These are phyloP conservation scores for Mesembrinibis cayennensis DNA, from an alignment of 2,113 vertebrate genomes.

Conservation along the genomic window DNA sequence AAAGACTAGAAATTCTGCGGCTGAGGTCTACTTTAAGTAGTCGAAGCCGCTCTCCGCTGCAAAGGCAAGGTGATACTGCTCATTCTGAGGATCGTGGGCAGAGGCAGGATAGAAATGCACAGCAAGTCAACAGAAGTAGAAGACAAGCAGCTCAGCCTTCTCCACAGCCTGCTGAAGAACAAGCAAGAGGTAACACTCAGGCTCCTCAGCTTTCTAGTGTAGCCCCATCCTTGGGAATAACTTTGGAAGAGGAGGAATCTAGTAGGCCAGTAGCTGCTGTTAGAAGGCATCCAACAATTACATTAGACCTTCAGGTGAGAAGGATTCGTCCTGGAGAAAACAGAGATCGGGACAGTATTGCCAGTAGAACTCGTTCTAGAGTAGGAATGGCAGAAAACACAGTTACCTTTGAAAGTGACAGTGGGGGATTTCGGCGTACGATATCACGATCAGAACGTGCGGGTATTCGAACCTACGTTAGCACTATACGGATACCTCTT, in stretches of 20 bases:
- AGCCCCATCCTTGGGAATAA: slow-evolving; percentile 73
- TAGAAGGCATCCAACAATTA: slow-evolving; percentile 89
- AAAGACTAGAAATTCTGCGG: slow-evolving; percentile 77
- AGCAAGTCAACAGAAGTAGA: slow-evolving; percentile 43
- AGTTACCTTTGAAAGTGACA: slow-evolving; percentile 89
- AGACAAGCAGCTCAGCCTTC: slow-evolving; percentile 41
- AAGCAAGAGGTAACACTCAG: neutral
- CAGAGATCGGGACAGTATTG: slow-evolving; percentile 89
- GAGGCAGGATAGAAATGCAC: slow-evolving; percentile 44
- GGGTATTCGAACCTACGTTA: slow-evolving; percentile 90
- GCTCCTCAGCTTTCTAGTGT: slow-evolving; percentile 59
- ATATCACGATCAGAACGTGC: slow-evolving; percentile 88
- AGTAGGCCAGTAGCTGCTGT: slow-evolving; percentile 70
- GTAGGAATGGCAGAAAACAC: slow-evolving; percentile 87
- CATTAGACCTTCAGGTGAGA: slow-evolving; percentile 91
- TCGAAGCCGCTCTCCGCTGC: slow-evolving; percentile 87
- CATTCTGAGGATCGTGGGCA: neutral
- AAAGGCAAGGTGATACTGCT: slow-evolving; percentile 48
- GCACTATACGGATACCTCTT: slow-evolving; percentile 90
- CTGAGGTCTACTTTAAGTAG: slow-evolving; percentile 79
- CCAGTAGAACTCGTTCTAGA: slow-evolving; percentile 90
- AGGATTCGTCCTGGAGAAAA: slow-evolving; percentile 90
- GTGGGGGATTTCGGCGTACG: slow-evolving; percentile 88
- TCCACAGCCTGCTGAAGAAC: slow-evolving; percentile 23
- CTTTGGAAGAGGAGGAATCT: slow-evolving; percentile 78